Base-by-base conservation (phyloP, 2,888 invertebrate species). In the Callosobruchus maculatus region DNA sequence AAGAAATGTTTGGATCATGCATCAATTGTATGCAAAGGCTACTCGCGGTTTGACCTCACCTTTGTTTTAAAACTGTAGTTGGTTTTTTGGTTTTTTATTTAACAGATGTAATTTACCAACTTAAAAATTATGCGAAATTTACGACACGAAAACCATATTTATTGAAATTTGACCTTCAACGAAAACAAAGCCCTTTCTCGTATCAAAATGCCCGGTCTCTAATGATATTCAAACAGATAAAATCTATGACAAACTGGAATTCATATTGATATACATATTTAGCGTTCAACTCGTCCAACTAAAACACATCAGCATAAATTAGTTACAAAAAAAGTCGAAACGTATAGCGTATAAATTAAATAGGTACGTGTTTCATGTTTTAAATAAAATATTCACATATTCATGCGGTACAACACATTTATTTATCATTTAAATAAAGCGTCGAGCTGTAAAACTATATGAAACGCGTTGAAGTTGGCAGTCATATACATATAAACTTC, bases 311-410 rank as follows among this genome's bases (percentile, higher is more conserved):
- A 49, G 49, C 49, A 49, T 49, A 18, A 49, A 49, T 49, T 13
- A 49, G 49, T 49, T 49, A 13, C 7, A 7, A 49, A 49, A 30
- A 30, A 49, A 49, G 49, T 49, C 49, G 49, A 49, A 49, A 49
- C 49, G 49, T 49, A 49, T 49, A 49, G 49, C 9, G 49, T 13
- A 49, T 49, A 49, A 49, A 49, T 49, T 49, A 49, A 49, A 49
- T 49, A 49, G 68, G 68, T 22, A 22, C 68, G 68, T 68, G 22
- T 68, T 21, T 20, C 21, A 68, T 68, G 71, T 71, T 69, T 71
- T 26, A 21, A 30, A 73, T 73, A 22, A 71, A 74, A 74, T 74
- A 74, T 74, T 74, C 73, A 74, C 22, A 7, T 68, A 68, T 68
- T 49, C 49, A 49, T 21, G 68, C 68, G 7, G 22, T 68, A 68